Evolutionary conservation across 2,797 vertebrate genomes (phyloP).

Genomic region (Trichosurus vulpecula): DNA sequence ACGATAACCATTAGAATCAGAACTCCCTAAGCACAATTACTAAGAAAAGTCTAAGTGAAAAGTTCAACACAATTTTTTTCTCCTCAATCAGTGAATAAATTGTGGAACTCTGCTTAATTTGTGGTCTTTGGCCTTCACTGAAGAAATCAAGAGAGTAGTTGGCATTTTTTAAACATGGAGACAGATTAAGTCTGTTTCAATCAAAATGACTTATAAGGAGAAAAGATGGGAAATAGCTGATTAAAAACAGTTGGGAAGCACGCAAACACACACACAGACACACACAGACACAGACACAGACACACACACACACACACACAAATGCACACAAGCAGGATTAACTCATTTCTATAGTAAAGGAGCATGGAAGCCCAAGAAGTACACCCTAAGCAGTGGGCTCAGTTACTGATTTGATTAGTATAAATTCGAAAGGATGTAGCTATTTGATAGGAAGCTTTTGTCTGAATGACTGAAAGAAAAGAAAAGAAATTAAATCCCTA

Average conservation of each 20-base stretch:
- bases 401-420: slow-evolving; percentile 69
- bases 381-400: slow-evolving; percentile 56
- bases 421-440: slow-evolving; percentile 64
- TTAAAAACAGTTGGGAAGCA: background rate
- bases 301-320: background rate
- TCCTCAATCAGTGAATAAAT: background rate
- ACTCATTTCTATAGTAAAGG: slow-evolving; percentile 60
- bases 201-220: background rate
- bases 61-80: background rate
- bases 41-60: background rate
- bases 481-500: slow-evolving; percentile 48
- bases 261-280: too few relatives aligned
- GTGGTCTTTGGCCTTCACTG: background rate
- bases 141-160: background rate
- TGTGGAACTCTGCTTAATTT: background rate
- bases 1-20: background rate
- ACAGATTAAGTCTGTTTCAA: background rate
- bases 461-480: slow-evolving; percentile 52
- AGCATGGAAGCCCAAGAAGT: slow-evolving; percentile 65
- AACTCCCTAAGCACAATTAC: background rate
- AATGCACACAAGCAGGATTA: background rate
- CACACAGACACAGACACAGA: too few relatives aligned
- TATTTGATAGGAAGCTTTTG: slow-evolving; percentile 71
- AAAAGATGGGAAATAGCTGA: background rate
- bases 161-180: background rate